A percentile compares a stretch with the other conserved stretches of the same genome.
Conservation (phyloP, 2,797 vertebrate genomes). For the Geotrypetes seraphini region DNA sequence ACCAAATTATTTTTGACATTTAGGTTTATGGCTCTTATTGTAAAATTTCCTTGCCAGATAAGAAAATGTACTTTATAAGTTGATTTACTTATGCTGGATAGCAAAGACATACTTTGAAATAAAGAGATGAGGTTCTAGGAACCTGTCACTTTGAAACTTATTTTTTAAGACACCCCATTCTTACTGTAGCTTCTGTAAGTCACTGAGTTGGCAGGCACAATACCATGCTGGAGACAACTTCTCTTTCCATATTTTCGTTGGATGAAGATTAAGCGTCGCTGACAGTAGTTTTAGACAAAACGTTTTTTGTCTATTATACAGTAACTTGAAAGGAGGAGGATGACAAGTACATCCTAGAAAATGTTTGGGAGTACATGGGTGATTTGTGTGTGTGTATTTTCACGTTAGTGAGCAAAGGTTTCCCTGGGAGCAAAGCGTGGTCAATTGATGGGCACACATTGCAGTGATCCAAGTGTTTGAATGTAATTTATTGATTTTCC, state of each 20-base stretch:
- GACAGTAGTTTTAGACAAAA: constrained; percentile 38
- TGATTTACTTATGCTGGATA: constrained; percentile 70
- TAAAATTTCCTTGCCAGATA: constrained; percentile 60
- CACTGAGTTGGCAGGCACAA: constrained; percentile 67
- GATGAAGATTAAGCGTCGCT: constrained; percentile 39
- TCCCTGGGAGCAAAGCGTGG: constrained; percentile 67
- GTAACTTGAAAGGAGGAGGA: constrained; percentile 39
- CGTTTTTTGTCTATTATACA: constrained; percentile 55
- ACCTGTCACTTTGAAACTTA: constrained; percentile 54
- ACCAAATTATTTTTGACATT: constrained; percentile 66
- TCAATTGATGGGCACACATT: constrained; percentile 60
- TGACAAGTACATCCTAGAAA: constrained; percentile 46
- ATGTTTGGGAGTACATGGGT: constrained; percentile 42
- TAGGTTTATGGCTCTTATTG: constrained; percentile 56
- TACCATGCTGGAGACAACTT: constrained; percentile 32
- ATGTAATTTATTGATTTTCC: constrained; percentile 64
- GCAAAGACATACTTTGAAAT: constrained; percentile 46
- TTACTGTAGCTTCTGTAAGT: constrained; percentile 50
- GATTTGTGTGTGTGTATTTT: constrained; percentile 61
- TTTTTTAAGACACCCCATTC: constrained; percentile 46
- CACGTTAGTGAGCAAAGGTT: constrained; percentile 51
- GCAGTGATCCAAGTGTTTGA: constrained; percentile 50
- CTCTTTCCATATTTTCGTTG: constrained; percentile 40
- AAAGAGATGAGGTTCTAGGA: constrained; percentile 62
- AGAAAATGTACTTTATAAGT: constrained; percentile 36